Evolutionary conservation across 1,140 invertebrate species (phyloP).

Genomic region (Pogonognathellus flavescens): DNA sequence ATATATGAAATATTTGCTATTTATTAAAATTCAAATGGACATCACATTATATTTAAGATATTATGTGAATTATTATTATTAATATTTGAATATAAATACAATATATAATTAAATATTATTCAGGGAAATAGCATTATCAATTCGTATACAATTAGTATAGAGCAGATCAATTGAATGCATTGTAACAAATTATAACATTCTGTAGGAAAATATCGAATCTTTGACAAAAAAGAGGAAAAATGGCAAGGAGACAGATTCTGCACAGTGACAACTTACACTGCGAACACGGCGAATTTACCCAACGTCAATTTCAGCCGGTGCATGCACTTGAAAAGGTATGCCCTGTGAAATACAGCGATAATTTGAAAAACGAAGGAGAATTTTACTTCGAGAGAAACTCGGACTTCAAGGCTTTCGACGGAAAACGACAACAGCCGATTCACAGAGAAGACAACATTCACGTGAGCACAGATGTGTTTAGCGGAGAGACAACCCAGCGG

Average conservation of each 20-base stretch:
- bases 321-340: not conserved
- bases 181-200: no score
- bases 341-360: not conserved
- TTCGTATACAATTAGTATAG: no score
- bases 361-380: conserved; percentile 1
- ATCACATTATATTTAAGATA: no score
- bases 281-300: not conserved
- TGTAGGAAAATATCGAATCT: no score
- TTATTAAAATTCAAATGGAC: no score
- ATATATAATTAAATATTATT: no score
- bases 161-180: no score
- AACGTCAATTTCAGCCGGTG: not conserved
- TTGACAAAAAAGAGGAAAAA: no score
- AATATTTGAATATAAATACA: no score
- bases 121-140: no score
- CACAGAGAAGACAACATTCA: conserved; percentile 3
- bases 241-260: not conserved
- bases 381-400: not conserved
- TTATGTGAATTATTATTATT: no score
- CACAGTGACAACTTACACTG: not conserved
- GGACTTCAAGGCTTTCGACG: not conserved
- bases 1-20: no score
- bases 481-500: not conserved
- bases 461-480: not conserved
- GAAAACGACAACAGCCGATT: not conserved